Evolutionary conservation across 2,797 vertebrate genomes (phyloP).

Genomic region (Pygocentrus nattereri): DNA sequence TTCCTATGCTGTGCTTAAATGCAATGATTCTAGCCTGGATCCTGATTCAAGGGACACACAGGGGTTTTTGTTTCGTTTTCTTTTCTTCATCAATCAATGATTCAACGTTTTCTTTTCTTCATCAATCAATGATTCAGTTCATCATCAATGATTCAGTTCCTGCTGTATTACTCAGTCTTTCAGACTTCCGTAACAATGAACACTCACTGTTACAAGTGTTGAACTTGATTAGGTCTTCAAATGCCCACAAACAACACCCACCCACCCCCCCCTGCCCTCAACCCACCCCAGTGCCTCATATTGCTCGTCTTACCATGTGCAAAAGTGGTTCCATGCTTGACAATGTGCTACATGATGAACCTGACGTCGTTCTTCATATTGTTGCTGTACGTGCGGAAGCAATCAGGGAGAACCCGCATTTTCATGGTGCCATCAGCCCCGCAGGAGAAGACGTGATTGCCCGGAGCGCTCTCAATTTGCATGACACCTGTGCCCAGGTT

Average conservation of each 20-base stretch:
- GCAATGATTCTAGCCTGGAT: slow-evolving; percentile 16
- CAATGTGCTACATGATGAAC: slow-evolving; percentile 83
- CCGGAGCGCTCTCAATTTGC: slow-evolving; percentile 93
- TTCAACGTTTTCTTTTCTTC: too few species aligned
- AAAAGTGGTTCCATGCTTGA: slow-evolving; percentile 30
- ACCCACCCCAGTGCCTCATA: slow-evolving; percentile 24
- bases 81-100: too few species aligned
- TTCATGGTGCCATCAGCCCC: slow-evolving; percentile 98
- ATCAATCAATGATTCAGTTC: too few species aligned
- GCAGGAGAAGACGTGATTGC: slow-evolving; percentile 96
- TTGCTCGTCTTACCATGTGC: slow-evolving; percentile 60
- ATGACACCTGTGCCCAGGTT: slow-evolving; percentile 98
- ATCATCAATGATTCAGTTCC: background rate
- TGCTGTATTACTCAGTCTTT: slow-evolving; percentile 10
- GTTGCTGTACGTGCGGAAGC: slow-evolving; percentile 81
- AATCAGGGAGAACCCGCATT: slow-evolving; percentile 92
- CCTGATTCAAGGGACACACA: slow-evolving; percentile 2
- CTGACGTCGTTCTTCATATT: slow-evolving; percentile 88
- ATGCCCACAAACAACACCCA: too few species aligned
- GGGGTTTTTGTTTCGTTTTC: background rate
- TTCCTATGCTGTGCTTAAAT: slow-evolving; percentile 27
- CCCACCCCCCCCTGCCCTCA: too few species aligned
- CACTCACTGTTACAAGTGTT: background rate
- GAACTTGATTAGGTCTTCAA: background rate
- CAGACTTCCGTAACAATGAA: background rate